phyloP scores from a whole-genome alignment of 2,113 vertebrate species.

The Menidia beryllina region DNA sequence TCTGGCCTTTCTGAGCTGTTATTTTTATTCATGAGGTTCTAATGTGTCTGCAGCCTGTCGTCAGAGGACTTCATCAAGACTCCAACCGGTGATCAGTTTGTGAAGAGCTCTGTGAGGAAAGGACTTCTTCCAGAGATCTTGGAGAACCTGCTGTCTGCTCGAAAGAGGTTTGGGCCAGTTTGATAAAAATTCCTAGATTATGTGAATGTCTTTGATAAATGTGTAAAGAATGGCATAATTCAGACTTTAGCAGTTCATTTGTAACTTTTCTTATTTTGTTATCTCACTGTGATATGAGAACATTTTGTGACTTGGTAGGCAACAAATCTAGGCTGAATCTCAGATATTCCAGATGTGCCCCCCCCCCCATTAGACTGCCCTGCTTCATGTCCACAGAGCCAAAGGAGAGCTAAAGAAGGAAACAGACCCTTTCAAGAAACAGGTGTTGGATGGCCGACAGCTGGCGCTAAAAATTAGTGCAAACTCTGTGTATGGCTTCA shows the following conservation, averaged over 20 bases:
- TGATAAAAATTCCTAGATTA: slow-evolving; percentile 5
- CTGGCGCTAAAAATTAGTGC: slow-evolving; percentile 92
- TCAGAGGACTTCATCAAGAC: slow-evolving; percentile 91
- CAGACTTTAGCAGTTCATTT: not conserved
- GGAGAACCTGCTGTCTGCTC: slow-evolving; percentile 90
- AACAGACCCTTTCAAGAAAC: slow-evolving; percentile 90
- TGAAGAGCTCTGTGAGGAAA: slow-evolving; percentile 88
- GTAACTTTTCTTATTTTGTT: not conserved
- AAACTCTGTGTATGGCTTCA: slow-evolving; percentile 95
- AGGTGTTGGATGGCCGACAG: slow-evolving; percentile 92
- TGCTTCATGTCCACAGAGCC: slow-evolving; percentile 77
- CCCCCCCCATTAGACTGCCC: not conserved
- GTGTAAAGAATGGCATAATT: not conserved
- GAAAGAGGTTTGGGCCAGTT: slow-evolving; percentile 83
- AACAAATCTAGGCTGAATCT: not conserved
- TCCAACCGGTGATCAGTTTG: slow-evolving; percentile 89
- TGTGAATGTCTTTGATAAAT: not conserved
- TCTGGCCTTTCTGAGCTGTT: too few relatives aligned
- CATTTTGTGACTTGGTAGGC: not conserved
- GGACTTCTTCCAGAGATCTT: slow-evolving; percentile 93
- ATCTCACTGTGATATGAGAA: too few relatives aligned
- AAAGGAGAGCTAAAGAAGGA: slow-evolving; percentile 90
- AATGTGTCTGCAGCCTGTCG: slow-evolving; percentile 78
- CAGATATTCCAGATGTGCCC: not conserved
- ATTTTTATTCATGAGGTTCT: too few relatives aligned